Evolutionary conservation across 2,797 vertebrate species (phyloP).

Genomic region (Myiothlypis coronata): DNA sequence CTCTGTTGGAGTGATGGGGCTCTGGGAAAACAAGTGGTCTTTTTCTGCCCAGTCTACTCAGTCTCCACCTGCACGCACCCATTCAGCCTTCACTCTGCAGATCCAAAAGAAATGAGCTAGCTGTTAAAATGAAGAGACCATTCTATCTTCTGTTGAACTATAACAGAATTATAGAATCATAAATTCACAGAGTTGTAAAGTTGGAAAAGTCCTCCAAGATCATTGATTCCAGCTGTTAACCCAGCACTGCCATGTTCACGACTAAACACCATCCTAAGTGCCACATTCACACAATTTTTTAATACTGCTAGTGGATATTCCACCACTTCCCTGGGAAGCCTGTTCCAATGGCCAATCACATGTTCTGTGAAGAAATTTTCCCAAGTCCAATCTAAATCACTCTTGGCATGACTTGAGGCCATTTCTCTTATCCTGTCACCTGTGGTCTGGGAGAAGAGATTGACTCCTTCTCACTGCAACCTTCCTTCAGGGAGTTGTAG

Average conservation of each 20-base stretch:
- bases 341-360: neutral
- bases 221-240: neutral
- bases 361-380: neutral
- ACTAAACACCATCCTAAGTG: neutral
- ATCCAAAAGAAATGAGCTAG: neutral
- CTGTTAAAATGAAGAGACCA: neutral
- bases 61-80: neutral
- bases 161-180: neutral
- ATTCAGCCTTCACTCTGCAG: neutral
- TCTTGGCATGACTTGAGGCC: neutral
- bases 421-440: neutral
- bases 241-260: rapidly evolving
- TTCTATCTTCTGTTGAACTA: neutral
- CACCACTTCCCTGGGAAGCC: neutral
- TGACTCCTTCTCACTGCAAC: too few species aligned
- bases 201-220: neutral
- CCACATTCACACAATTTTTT: neutral
- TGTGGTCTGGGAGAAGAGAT: neutral
- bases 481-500: neutral
- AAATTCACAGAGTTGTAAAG: neutral
- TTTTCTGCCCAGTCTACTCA: neutral
- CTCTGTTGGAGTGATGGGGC: rapidly evolving
- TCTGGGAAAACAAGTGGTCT: neutral
- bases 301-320: too few species aligned
- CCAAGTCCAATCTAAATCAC: neutral